Conservation (phyloP, 2,888 invertebrate genomes). For the Oscheius myriophilus region DNA sequence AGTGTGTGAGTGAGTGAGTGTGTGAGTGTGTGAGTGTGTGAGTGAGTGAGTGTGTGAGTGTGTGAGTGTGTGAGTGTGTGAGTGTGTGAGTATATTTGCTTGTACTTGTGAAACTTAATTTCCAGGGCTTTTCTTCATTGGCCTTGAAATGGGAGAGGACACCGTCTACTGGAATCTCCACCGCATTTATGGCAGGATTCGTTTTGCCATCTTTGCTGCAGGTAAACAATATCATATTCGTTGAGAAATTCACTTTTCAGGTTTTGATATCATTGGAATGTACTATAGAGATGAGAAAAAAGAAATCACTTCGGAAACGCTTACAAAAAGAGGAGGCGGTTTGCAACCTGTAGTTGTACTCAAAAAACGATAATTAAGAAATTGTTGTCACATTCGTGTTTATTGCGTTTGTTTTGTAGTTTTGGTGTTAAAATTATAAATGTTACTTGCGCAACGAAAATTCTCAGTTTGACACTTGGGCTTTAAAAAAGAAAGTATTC, state of each 20-base stretch:
- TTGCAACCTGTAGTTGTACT: conserved; percentile 9
- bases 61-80: too few species aligned
- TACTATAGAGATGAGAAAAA: conserved; percentile 1
- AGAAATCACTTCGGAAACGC: background rate
- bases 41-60: too few species aligned
- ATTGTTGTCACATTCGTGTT: too few species aligned
- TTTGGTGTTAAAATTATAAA: too few species aligned
- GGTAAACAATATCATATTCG: background rate
- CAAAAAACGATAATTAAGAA: conserved; percentile 9
- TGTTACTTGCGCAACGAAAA: too few species aligned
- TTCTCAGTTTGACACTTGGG: too few species aligned
- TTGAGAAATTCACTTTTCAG: background rate
- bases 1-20: too few species aligned
- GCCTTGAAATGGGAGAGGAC: conserved; percentile 21
- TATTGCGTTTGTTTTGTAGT: too few species aligned
- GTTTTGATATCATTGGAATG: conserved; percentile 16
- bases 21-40: too few species aligned
- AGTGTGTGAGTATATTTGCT: too few species aligned
- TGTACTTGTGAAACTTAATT: too few species aligned
- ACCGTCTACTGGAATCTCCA: conserved; percentile 27
- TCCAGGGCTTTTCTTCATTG: conserved; percentile 24
- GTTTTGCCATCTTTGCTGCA: conserved; percentile 21
- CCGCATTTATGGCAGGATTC: conserved; percentile 26
- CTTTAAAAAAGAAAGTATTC: too few species aligned
- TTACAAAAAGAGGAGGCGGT: background rate